Base-by-base conservation (phyloP, 2,888 invertebrate species). In the Hypsopygia costalis region DNA sequence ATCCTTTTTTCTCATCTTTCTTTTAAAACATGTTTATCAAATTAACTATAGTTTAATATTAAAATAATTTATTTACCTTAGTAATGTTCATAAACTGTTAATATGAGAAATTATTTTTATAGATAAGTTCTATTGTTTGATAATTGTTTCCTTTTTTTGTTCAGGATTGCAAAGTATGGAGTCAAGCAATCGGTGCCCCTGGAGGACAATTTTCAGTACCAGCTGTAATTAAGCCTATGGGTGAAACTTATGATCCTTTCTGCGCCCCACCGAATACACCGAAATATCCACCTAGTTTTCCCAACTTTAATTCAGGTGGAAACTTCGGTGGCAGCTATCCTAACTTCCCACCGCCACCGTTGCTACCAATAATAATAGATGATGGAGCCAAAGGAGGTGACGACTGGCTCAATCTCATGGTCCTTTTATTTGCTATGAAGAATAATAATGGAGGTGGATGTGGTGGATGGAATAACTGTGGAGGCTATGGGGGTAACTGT, bases 381-480 rank as follows among this genome's bases (percentile, higher is more conserved):
- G 38, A 39, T 6, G 38, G 39, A 1, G 6, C 21, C 11, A 27
- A 21, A 1, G 29, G 36, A 4, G 11, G 34, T 3, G 39, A 32
- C 30, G 41, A 40, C 9, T 25, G 38, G 4, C 21, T 43, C 6
- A 43, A 21, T 22, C 29, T 51, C 0, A 6, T 51, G 1, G 27
- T 51, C 3, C 40, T 51, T 2, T 5, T 46, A 6, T 41, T 29
- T 6, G 41, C 46, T 4, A 29, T 51, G 11, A 45, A 43, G n/a
- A 45, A 43, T 8, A 41, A 39, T 16, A 36, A 27, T 1, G 40
- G 34, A 2, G 11, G 42, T 7, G 1, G 36, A 20, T 1, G 34
- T 11, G 33, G 36, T 8, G 8, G 25, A 16, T 8, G 39, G 43
- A 8, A 16, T 16, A 16, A 16, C 16, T 20, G 38, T 10, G 41